Evolutionary conservation across 92 coral and sea anemone genomes (phyloP).

Genomic region (Scolanthus callimorphus): DNA sequence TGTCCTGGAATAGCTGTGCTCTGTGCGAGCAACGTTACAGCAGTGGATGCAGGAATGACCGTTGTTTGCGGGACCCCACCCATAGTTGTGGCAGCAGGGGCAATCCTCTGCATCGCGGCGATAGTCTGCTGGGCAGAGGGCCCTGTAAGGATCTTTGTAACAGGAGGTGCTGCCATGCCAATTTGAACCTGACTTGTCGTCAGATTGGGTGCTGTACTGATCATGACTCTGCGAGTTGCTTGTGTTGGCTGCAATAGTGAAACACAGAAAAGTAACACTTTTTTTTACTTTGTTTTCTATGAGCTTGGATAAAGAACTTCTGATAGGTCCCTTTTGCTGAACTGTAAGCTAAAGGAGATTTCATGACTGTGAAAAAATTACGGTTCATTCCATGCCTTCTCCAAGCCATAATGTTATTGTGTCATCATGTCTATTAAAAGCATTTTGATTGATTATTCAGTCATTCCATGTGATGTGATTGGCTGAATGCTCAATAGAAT

Average conservation of each 20-base stretch:
- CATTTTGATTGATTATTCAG: too few relatives aligned
- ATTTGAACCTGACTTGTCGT: constrained; percentile 35
- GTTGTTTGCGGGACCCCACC: constrained; percentile 30
- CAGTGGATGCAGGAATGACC: constrained; percentile 58
- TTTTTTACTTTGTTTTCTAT: too few relatives aligned
- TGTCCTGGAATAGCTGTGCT: constrained; percentile 17
- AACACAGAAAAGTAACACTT: neutral
- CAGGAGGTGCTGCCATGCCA: constrained; percentile 53
- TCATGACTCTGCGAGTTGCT: constrained; percentile 14
- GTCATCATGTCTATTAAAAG: too few relatives aligned
- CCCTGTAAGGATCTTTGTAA: constrained; percentile 42
- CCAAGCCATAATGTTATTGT: too few relatives aligned
- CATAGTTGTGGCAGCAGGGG: constrained; percentile 67
- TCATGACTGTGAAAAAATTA: too few relatives aligned
- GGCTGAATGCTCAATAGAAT: too few relatives aligned
- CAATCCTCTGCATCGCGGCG: constrained; percentile 55
- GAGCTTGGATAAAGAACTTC: too few relatives aligned
- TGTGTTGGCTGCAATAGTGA: constrained; percentile 15
- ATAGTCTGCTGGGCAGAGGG: constrained; percentile 31
- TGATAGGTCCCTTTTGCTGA: too few relatives aligned
- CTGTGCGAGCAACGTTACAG: constrained; percentile 75
- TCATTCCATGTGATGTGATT: too few relatives aligned
- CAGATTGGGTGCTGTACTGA: constrained; percentile 22
- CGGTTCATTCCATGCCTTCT: too few relatives aligned
- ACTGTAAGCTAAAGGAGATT: too few relatives aligned